Percentiles rank a stretch among this genome's conserved stretches.
These are phyloP conservation scores for Cladorhizidae sp. DNA, from an alignment of 37 sponge, comb jelly and placozoan genomes.

Conservation along the genomic window DNA sequence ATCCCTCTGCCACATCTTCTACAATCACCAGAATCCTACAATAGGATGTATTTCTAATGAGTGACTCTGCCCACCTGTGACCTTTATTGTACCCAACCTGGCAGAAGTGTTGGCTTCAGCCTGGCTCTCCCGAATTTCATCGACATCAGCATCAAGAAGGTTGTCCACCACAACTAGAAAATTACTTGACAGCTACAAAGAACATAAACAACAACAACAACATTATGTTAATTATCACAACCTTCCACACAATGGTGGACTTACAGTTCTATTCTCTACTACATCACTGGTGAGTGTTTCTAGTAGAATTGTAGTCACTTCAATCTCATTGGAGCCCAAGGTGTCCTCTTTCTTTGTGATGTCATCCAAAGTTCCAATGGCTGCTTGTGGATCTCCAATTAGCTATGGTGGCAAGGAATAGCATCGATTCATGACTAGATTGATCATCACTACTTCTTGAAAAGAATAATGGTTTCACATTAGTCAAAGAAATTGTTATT, in stretches of 20 bases:
- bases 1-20: not conserved
- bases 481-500: no score
- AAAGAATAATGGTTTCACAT: no score
- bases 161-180: constrained; percentile 23
- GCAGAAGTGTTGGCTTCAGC: constrained; percentile 14
- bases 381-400: not conserved
- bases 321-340: not conserved
- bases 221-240: not conserved
- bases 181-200: constrained; percentile 1
- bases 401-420: not conserved
- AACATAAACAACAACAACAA: not conserved
- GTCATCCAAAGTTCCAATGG: not conserved
- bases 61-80: not conserved
- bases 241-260: not conserved
- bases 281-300: not conserved
- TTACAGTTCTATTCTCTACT: not conserved
- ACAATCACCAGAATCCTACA: constrained; percentile 12
- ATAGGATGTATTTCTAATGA: not conserved
- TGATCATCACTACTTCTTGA: no score
- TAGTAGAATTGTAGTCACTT: not conserved
- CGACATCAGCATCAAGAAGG: constrained; percentile 21
- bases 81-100: constrained; percentile 14
- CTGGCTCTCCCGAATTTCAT: constrained; percentile 28
- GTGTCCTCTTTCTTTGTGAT: not conserved
- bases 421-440: no score